Evolutionary conservation across 2,113 vertebrate species (phyloP).

Genomic region (Elachura formosa): DNA sequence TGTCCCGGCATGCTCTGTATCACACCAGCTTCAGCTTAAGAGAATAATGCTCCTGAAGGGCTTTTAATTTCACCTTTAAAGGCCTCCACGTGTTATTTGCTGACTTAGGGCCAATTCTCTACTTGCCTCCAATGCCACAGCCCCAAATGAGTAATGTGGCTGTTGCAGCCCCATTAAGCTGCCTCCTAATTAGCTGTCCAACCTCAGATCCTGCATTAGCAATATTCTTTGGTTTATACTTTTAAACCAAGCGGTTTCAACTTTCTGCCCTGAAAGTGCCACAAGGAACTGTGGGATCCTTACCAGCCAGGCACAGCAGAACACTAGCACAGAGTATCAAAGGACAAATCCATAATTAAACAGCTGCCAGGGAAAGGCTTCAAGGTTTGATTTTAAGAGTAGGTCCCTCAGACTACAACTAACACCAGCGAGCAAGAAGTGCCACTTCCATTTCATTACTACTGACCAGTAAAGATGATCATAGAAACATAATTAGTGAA

Average conservation of each 20-base stretch:
- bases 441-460: not conserved
- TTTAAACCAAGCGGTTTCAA: not conserved
- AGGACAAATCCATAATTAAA: not conserved
- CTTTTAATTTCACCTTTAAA: conserved; percentile 18
- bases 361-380: not conserved
- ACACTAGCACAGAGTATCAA: not conserved
- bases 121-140: not conserved
- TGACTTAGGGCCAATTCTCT: not conserved
- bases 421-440: not conserved
- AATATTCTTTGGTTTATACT: not conserved
- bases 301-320: not conserved
- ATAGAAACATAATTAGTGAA: not conserved
- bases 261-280: not conserved
- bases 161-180: not conserved
- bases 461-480: not conserved
- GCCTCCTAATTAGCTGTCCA: not conserved
- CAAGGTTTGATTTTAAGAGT: not conserved
- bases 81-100: not conserved
- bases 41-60: not conserved
- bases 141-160: not conserved
- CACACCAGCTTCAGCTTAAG: not conserved
- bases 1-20: not conserved
- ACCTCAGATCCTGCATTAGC: not conserved
- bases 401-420: not conserved
- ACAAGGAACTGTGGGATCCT: not conserved